Base-by-base conservation (phyloP, 1,140 invertebrate species). In the Drosophila parvula region DNA sequence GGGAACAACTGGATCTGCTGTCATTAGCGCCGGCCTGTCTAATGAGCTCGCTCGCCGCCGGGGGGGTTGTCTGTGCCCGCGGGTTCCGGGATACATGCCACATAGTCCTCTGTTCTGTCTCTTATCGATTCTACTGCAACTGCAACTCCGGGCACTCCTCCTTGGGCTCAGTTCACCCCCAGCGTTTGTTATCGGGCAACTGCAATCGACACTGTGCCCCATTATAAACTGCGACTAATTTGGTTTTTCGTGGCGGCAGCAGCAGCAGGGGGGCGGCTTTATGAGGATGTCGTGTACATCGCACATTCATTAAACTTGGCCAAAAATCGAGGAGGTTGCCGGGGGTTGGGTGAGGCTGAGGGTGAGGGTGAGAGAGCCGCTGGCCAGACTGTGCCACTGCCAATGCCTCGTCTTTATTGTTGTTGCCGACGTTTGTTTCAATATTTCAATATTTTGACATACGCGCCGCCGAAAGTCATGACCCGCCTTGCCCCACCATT, bases 401-500 rank as follows among this genome's bases (percentile, higher is more conserved):
- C 58, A 58, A 53, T 47, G 69, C 11, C 14, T 44, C 40, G 44
- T 71, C 40, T 69, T 73, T 70, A 48, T 71, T 59, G 55, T 65
- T 56, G 47, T 48, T 65, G 69, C 45, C 74, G 77, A 68, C 68
- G 69, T 84, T 89, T 75, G 80, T 80, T 80, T 78, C 78, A 84
- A 89, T 89, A 89, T 89, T 89, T 89, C 78, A 89, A 89, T 89
- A 90, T 89, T 89, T 89, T 89, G 84, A 89, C 84, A 89, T 79
- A 83, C 83, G 83, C 79, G 77, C 41, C 76, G 79, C 22, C 73
- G 58, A 83, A 83, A 77, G 83, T 83, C 79, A 75, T 30, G 48
- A 56, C 45, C 48, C 76, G 60, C 74, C 74, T 36, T 47, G 50
- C 44, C 55, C 41, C 58, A 38, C 28, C 36, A 55, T 36, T 41